Percentiles rank a stretch among this genome's conserved stretches.
phyloP scores from a whole-genome alignment of 2,888 invertebrate species.

The Stomorhina lunata region DNA sequence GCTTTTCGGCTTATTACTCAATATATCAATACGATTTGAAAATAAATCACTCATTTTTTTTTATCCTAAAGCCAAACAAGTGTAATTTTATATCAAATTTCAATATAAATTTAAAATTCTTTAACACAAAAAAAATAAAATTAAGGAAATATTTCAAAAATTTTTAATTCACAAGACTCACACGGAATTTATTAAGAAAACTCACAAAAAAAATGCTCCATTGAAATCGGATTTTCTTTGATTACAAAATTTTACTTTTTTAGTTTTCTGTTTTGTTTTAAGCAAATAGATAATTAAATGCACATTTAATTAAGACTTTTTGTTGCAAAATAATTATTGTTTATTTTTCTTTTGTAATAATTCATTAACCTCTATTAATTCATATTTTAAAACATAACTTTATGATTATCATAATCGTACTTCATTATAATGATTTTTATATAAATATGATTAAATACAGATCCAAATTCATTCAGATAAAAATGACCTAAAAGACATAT shows the following conservation, averaged over 20 bases:
- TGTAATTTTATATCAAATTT: background rate
- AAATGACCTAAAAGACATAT: background rate
- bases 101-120: background rate
- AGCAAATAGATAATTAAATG: background rate
- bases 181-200: background rate
- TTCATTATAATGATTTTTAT: background rate
- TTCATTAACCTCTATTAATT: constrained; percentile 22
- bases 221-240: background rate
- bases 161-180: background rate
- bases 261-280: background rate
- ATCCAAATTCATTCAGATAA: background rate
- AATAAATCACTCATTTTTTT: no score
- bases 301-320: constrained; percentile 22
- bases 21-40: constrained; percentile 3
- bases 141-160: constrained; percentile 11
- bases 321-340: background rate
- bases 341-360: background rate
- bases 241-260: background rate
- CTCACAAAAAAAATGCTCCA: background rate
- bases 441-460: no score
- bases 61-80: no score
- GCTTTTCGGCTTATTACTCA: background rate
- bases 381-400: constrained; percentile 25
- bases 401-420: background rate
- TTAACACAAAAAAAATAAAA: background rate